These are phyloP conservation scores for Enteromius thamalakanensis DNA, from an alignment of 2,797 vertebrate genomes.

Conservation along the genomic window DNA sequence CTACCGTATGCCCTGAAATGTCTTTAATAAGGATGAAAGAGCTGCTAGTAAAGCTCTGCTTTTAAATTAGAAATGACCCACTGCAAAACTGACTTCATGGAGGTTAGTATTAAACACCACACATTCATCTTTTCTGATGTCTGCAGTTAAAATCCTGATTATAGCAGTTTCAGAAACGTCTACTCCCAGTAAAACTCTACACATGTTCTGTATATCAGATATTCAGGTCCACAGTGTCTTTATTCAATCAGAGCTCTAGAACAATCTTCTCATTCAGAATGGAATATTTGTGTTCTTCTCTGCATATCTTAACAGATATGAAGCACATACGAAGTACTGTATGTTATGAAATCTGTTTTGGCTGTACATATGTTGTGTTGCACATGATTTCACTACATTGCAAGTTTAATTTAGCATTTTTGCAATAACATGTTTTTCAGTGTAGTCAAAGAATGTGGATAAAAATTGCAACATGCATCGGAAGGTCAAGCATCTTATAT, in stretches of 20 bases:
- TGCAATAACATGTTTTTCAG: neutral
- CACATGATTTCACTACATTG: neutral
- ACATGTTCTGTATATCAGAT: neutral
- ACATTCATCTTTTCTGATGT: conserved; percentile 72
- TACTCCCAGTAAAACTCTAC: neutral
- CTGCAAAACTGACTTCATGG: conserved; percentile 68
- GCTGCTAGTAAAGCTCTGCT: conserved; percentile 69
- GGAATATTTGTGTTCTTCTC: neutral
- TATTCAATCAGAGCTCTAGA: neutral
- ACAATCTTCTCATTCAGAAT: neutral
- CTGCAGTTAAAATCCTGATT: conserved; percentile 58
- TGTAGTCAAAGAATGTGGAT: neutral
- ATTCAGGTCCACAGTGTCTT: neutral
- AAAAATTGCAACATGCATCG: too few species aligned
- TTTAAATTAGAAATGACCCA: conserved; percentile 79
- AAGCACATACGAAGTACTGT: neutral
- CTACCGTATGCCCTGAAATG: conserved; percentile 74
- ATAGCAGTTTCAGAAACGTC: neutral
- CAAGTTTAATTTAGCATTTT: neutral
- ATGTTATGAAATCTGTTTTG: neutral
- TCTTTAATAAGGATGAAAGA: conserved; percentile 79
- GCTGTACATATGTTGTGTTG: neutral
- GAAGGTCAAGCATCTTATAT: neutral
- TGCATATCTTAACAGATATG: neutral
- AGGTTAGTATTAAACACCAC: conserved; percentile 75